phyloP scores from a whole-genome alignment of 2,113 vertebrate genomes.

The Podarcis muralis region DNA sequence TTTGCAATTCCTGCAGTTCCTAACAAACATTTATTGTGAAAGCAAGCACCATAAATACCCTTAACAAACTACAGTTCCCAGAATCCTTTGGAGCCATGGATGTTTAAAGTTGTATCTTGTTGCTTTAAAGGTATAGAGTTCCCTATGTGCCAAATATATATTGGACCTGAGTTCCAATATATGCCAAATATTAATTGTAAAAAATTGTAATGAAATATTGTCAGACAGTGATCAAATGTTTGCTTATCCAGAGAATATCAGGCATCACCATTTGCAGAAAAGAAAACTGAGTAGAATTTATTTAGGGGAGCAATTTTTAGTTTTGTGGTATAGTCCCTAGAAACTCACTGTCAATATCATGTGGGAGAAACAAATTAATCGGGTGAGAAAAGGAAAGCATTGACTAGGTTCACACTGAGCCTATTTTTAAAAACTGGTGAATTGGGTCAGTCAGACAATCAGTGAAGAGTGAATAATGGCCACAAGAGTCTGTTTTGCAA shows the following conservation, averaged over 20 bases:
- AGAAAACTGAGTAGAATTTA: neutral
- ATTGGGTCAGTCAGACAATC: slow-evolving; percentile 2
- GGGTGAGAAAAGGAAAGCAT: neutral
- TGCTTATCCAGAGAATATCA: neutral
- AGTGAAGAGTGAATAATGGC: slow-evolving; percentile 34
- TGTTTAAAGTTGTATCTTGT: too few relatives aligned
- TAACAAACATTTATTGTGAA: too few relatives aligned
- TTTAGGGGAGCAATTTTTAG: neutral
- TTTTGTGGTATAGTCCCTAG: neutral
- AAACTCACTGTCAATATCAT: neutral
- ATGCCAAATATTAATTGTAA: too few relatives aligned
- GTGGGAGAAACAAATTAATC: neutral
- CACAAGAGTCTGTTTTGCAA: slow-evolving; percentile 43
- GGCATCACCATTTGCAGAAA: neutral
- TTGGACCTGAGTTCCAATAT: too few relatives aligned
- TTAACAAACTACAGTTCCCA: too few relatives aligned
- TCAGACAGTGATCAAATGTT: neutral
- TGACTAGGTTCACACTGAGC: neutral
- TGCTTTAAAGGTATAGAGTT: too few relatives aligned
- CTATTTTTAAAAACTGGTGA: slow-evolving; percentile 3
- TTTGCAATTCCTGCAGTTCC: too few relatives aligned
- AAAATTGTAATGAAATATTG: too few relatives aligned
- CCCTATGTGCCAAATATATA: too few relatives aligned
- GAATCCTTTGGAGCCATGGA: too few relatives aligned
- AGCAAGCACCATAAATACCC: too few relatives aligned